Evolutionary conservation across 2,113 vertebrate genomes (phyloP), one percentile per base, ranked within the genome.

Genomic region (Podarcis muralis): DNA sequence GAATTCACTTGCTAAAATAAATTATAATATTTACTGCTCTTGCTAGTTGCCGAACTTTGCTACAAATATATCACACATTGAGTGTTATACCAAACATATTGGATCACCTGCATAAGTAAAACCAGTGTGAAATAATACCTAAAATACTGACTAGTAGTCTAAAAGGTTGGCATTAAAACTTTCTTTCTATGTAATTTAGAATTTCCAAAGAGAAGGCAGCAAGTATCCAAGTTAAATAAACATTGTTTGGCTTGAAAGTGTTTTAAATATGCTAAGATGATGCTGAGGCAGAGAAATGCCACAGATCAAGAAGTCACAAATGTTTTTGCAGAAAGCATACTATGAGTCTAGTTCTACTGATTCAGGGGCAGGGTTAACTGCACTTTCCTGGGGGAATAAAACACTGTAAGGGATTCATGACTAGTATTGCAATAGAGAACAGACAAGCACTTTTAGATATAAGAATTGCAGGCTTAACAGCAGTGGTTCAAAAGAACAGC

Each of bases 111-210:
- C 92, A 83, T 79, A 37, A 66, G 91, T 92, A 93, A 84, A 93
- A 81, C 91, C 65, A 87, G 7, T 74, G 78, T 25, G 74, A 59
- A 8, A 3, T 84, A 92, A 86, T 90, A 88, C 90, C 81, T 88
- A 93, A 93, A 92, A 93, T 53, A 91, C 91, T 95, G 48, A 94
- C 69, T 88, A 95, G 92, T 91, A 95, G 87, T 83, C 92, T 93
- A 89, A 93, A 93, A 97, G 97, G 96, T 97, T 97, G 97, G 97
- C 97, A 97, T 97, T 97, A 97, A 97, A 97, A 97, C 96, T 97
- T 97, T 96, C 96, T 95, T 96, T 96, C 96, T 96, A 94, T 93
- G 95, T 65, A 97, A 94, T 96, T 96, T 96, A 94, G 95, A 90
- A 83, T 97, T 97, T 96, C 87, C 94, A 96, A 96, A 96, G 93